These are phyloP conservation scores for Meriones psammophilus DNA, from an alignment of 2,797 vertebrate species.

Conservation along the genomic window DNA sequence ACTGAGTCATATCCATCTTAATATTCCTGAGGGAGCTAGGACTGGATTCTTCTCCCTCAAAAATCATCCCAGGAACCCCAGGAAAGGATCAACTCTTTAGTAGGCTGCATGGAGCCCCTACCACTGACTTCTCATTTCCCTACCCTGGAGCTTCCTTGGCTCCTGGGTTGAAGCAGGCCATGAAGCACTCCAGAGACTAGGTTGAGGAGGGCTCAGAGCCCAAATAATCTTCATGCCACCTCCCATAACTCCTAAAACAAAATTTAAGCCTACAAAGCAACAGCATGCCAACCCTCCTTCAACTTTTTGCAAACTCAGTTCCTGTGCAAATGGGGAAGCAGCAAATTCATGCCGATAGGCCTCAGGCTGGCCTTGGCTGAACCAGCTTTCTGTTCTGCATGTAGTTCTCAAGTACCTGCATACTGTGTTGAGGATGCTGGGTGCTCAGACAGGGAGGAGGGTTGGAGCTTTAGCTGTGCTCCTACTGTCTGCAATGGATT, in stretches of 20 bases:
- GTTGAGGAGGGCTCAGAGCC: neutral
- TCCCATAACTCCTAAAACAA: neutral
- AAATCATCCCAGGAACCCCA: neutral
- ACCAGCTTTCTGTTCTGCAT: neutral
- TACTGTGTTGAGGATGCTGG: neutral
- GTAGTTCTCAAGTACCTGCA: neutral
- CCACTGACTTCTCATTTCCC: neutral
- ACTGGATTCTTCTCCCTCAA: constrained; percentile 2
- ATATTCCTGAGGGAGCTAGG: neutral
- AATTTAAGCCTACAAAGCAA: neutral
- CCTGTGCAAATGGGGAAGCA: neutral
- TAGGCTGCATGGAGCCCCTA: neutral
- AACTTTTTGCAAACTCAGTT: neutral
- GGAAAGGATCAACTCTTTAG: neutral
- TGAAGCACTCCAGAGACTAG: neutral
- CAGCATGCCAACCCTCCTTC: neutral
- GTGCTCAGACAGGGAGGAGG: neutral
- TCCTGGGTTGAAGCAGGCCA: neutral
- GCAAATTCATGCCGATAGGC: neutral
- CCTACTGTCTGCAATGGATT: neutral
- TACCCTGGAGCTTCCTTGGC: neutral
- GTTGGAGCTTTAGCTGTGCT: neutral
- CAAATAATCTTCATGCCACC: neutral
- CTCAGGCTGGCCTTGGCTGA: neutral
- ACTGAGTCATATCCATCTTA: neutral